Conservation (phyloP, 1,140 invertebrate genomes). For the Aleiodes sp. region DNA sequence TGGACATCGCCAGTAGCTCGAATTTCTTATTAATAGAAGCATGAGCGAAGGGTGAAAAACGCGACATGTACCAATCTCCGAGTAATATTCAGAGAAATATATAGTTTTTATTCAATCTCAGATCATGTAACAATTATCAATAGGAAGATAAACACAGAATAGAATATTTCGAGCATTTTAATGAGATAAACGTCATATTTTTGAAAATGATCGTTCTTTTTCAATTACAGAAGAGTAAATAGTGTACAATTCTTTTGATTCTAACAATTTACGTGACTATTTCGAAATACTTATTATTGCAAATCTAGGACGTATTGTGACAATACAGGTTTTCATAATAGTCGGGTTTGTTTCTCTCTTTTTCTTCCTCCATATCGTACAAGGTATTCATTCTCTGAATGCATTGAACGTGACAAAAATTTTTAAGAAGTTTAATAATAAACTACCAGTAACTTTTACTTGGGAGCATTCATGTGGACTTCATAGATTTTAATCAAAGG, state of each 20-base stretch:
- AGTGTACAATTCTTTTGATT: too few species aligned
- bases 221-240: too few species aligned
- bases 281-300: too few species aligned
- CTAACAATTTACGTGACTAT: too few species aligned
- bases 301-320: background rate
- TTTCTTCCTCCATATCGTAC: conserved; percentile 33
- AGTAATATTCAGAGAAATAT: background rate
- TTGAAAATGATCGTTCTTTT: too few species aligned
- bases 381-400: conserved; percentile 41
- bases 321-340: conserved; percentile 28
- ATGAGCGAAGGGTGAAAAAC: background rate
- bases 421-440: conserved; percentile 56
- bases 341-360: conserved; percentile 5
- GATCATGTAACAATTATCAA: background rate
- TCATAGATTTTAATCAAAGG: conserved; percentile 48
- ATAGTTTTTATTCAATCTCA: background rate
- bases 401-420: conserved; percentile 54
- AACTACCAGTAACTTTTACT: conserved; percentile 44
- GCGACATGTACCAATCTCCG: background rate
- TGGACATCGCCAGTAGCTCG: conserved; percentile 18
- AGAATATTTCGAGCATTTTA: too few species aligned
- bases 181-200: too few species aligned
- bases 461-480: conserved; percentile 43
- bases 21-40: conserved; percentile 32
- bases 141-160: background rate